These are phyloP conservation scores for Phoebastria nigripes DNA, from an alignment of 2,797 vertebrate species.

Conservation along the genomic window DNA sequence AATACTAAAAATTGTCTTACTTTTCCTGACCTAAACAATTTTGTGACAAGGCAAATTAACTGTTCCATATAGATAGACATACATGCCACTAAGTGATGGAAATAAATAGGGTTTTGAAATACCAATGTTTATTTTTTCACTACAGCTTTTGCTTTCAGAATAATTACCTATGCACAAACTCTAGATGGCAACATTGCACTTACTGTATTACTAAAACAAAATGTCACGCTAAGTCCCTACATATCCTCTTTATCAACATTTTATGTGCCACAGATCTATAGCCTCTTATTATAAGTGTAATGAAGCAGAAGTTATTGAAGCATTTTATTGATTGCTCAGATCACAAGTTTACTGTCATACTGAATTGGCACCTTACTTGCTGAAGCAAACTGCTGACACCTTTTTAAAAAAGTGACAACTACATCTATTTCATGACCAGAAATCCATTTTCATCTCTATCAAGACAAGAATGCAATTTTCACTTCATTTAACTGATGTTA, in stretches of 20 bases:
- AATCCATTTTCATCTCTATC: slow-evolving; percentile 95
- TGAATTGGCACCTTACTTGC: slow-evolving; percentile 90
- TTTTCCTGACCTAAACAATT: slow-evolving; percentile 20
- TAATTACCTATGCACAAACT: slow-evolving; percentile 78
- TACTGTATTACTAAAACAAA: slow-evolving; percentile 70
- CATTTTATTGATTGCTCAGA: slow-evolving; percentile 93
- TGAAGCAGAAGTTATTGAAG: slow-evolving; percentile 91
- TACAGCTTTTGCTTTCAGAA: neutral
- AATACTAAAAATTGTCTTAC: neutral
- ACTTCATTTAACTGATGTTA: slow-evolving; percentile 93
- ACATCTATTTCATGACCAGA: slow-evolving; percentile 92
- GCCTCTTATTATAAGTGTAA: slow-evolving; percentile 92
- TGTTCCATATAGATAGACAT: neutral
- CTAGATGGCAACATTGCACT: slow-evolving; percentile 91
- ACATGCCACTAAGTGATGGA: neutral
- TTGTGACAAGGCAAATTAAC: slow-evolving; percentile 11
- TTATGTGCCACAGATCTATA: slow-evolving; percentile 85
- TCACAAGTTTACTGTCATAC: slow-evolving; percentile 90
- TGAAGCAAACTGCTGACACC: slow-evolving; percentile 93
- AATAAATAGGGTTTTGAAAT: slow-evolving; percentile 24
- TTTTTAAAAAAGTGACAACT: slow-evolving; percentile 94
- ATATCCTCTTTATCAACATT: slow-evolving; percentile 79
- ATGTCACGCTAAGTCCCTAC: slow-evolving; percentile 65
- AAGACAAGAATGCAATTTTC: slow-evolving; percentile 95
- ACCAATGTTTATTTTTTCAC: neutral